Evolutionary conservation across 1,140 invertebrate genomes (phyloP), one percentile per base, ranked within the genome.

Genomic region (Whitmania pigra): DNA sequence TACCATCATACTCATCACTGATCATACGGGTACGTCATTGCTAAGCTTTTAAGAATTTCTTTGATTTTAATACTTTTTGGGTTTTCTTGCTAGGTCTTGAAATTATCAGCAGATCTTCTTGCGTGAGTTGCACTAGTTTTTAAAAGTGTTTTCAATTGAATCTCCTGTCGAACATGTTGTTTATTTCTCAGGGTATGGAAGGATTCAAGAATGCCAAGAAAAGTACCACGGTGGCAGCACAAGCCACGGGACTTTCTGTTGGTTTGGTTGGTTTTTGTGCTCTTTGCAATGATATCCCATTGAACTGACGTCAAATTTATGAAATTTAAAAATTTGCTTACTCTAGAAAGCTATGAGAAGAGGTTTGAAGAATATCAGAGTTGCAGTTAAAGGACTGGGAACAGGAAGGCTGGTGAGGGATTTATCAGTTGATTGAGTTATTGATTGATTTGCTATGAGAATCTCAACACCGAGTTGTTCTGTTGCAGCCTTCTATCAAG

Each of bases 191-290:
- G 85, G 90, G 92, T 25, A 86, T 89, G 71, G 93, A 96, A 83
- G 94, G 94, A 22, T 96, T 93, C 78, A 95, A 94, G 82, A 91
- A 94, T 82, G 88, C 91, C 6, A 88, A 88, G 75, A 96, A 96
- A 83, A 93, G 92, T 72, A 96, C 93, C 20, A 94, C 93, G 80
- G 88, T 96, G 77, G 93, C 93, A 60, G 93, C 92, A 20, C 93
- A 97, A 83, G 89, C 92, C 40, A 92, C 93, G 66, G 93, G 89
- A 25, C 86, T 93, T 49, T 87, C 84, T 73, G 81, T 92, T 77
- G 88, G 87, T 69, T 83, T 78, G 25, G 68, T 73, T 81, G 85
- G 85, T 83, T 72, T 74, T 57, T 17, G 0, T 11, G 0, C 43
- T 49, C 3, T 17, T 15, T 49, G 9, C 15, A 15, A 49, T 49